phyloP scores from a whole-genome alignment of 1,140 invertebrate species.

The Gryllus bimaculatus region DNA sequence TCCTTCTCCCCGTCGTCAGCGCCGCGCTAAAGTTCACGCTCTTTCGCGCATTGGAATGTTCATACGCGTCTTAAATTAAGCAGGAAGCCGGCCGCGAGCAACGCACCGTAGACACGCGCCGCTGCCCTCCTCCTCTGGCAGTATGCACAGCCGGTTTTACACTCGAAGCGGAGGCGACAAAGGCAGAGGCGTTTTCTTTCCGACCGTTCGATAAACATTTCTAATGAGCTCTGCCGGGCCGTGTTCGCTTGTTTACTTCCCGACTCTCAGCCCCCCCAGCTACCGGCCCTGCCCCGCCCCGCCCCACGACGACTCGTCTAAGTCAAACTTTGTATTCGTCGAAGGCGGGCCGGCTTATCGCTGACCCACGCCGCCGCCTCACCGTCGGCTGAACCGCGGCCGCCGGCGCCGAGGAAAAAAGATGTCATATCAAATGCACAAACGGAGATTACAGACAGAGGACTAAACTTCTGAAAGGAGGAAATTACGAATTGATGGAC shows the following conservation, averaged over 20 bases:
- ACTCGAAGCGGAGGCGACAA: neutral
- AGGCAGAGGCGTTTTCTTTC: conserved; percentile 35
- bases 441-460: conserved; percentile 18
- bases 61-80: conserved; percentile 1
- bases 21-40: neutral
- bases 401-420: conserved; percentile 18
- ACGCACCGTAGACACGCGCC: too few species aligned
- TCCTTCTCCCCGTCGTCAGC: neutral
- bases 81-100: too few species aligned
- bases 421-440: conserved; percentile 19
- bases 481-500: conserved; percentile 16
- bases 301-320: conserved; percentile 54
- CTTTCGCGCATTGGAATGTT: neutral
- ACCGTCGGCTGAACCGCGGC: conserved; percentile 25
- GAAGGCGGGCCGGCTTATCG: conserved; percentile 20
- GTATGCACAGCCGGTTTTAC: neutral
- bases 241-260: conserved; percentile 22
- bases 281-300: conserved; percentile 62
- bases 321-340: neutral
- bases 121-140: neutral
- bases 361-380: conserved; percentile 60
- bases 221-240: neutral
- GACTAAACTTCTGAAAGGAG: conserved; percentile 18
- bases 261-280: conserved; percentile 55
- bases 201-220: conserved; percentile 28